A percentile compares a stretch with the other conserved stretches of the same genome.
These are phyloP conservation scores for Calosoma granatense DNA, from an alignment of 1,140 invertebrate species.

Conservation along the genomic window DNA sequence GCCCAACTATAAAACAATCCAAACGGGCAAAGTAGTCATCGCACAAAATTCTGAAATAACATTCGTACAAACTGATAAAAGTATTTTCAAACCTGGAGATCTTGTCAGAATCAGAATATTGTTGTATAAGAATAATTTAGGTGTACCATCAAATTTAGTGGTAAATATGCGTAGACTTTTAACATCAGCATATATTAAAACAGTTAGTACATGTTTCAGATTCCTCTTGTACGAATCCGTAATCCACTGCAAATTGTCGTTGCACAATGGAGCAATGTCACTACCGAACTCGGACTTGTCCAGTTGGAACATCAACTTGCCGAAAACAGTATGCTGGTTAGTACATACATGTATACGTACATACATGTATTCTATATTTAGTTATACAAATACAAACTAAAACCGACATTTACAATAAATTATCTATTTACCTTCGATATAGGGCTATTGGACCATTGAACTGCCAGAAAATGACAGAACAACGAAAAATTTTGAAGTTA, in stretches of 20 bases:
- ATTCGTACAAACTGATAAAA: slow-evolving; percentile 42
- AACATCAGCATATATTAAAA: too few species aligned
- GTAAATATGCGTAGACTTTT: too few species aligned
- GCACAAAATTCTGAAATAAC: background rate
- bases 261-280: slow-evolving; percentile 47
- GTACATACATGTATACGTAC: slow-evolving; percentile 9
- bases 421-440: too few species aligned
- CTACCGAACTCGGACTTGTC: slow-evolving; percentile 39
- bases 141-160: slow-evolving; percentile 35
- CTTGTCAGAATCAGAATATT: slow-evolving; percentile 44
- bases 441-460: slow-evolving; percentile 49
- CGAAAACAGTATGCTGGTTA: slow-evolving; percentile 41
- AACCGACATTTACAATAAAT: too few species aligned
- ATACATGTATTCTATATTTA: background rate
- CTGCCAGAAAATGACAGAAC: slow-evolving; percentile 34
- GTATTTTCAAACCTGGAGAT: slow-evolving; percentile 52
- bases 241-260: slow-evolving; percentile 47
- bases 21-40: background rate
- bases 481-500: slow-evolving; percentile 42
- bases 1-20: slow-evolving; percentile 10
- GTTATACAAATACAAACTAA: background rate
- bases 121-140: slow-evolving; percentile 37
- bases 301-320: slow-evolving; percentile 44
- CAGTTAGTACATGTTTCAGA: too few species aligned
- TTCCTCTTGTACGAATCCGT: slow-evolving; percentile 45